Evolutionary conservation across 1,140 invertebrate genomes (phyloP), one percentile per base, ranked within the genome.

Genomic region (Phocides pigmalion): DNA sequence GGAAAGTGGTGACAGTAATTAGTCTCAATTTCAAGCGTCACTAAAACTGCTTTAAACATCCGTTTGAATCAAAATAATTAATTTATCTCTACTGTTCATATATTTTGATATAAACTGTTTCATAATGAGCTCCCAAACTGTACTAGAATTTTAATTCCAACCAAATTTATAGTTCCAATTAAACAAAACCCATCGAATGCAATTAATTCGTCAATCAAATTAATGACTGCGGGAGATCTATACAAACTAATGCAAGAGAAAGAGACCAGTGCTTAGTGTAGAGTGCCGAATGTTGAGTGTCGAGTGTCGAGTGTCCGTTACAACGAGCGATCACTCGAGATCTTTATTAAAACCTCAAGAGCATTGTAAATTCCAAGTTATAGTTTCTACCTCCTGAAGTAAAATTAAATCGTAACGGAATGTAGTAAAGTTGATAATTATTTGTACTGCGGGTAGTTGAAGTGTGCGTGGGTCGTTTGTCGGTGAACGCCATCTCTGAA

Each of bases 401-500:
- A n/a, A 53, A 58, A 64, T 51, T 16, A 12, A 62, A 54, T 66
- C 56, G 54, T 72, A 66, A 19, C 8, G 4, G n/a, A 25, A 41
- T 4, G 12, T 5, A 16, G 22, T 66, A 73, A 66, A 56, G 59
- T 56, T 42, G 15, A 28, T 11, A 19, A 15, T 46, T 32, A 53
- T 63, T 44, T 63, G 11, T 25, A 47, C 35, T 47, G 47, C 15
- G 19, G 25, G 22, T 37, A 25, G 28, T 63, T 17, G 50, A 49
- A 25, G 62, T 28, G 49, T 54, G 62, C 64, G 66, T 32, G 54
- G 64, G 62, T 69, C 76, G 74, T 78, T 82, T 79, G 77, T 73
- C 76, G 71, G 72, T 59, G 64, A 70, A 50, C 72, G 74, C 76
- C 76, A 74, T 82, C 77, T 79, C 77, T 81, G 69, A 71, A 87